Evolutionary conservation across 2,113 vertebrate species (phyloP), one percentile per base, ranked within the genome.

Genomic region (Butorides virescens): DNA sequence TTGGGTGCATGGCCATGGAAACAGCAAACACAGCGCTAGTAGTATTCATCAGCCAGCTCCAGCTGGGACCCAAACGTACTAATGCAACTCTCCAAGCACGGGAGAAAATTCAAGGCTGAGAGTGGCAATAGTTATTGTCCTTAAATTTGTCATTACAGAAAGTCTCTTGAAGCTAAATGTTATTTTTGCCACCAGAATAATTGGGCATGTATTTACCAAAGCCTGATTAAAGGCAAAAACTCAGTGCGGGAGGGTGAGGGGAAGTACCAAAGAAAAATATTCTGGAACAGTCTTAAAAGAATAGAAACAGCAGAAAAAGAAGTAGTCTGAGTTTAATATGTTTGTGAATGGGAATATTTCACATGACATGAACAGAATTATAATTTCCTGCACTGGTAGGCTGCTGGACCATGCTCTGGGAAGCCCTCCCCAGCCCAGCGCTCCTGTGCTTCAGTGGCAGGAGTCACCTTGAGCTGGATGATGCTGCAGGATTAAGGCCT

Each of bases 391-490:
- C 61, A 71, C 62, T 77, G 92, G 58, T 61, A 92, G 53, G 62
- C 75, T 95, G 26, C 95, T 95, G 97, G 96, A 91, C 96, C 95
- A 50, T 61, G 74, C n/a, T 91, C 72, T 78, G 93, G 93, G 93
- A 96, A 94, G 90, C 53, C 11, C 92, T 95, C 81, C 66, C 73
- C 61, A 92, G 58, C 36, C 56, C 70, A 39, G 59, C 0, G 2
- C 34, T 78, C 87, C 29, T 49, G 59, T 42, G 53, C 59, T 94
- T 20, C 78, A 22, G 27, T 52, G 49, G 56, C 83, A 91, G 46
- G 67, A 96, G 93, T 97, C 95, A 95, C 94, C 94, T 97, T 97
- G 92, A 95, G 91, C 86, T 91, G 77, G 74, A 92, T 93, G 70
- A 73, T 62, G 70, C 58, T 82, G 89, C 80, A 89, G 66, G 87